These are phyloP conservation scores for Branchellion lobata DNA, from an alignment of 2,888 invertebrate species.

Conservation along the genomic window DNA sequence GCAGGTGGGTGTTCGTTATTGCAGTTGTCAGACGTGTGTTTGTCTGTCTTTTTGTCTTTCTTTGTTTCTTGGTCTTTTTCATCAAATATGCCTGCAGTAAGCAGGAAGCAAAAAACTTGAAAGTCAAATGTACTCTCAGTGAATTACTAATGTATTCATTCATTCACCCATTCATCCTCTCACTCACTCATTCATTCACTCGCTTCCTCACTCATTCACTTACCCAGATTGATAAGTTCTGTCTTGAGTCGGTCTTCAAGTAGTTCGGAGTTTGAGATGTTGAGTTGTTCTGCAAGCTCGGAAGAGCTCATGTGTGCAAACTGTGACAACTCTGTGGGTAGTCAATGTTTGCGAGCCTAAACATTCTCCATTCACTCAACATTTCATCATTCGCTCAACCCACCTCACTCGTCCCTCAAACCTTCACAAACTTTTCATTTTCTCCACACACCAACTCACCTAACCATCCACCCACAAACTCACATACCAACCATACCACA, in stretches of 20 bases:
- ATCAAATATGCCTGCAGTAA: slow-evolving; percentile 24
- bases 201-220: background rate
- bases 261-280: slow-evolving; percentile 60
- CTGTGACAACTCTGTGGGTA: slow-evolving; percentile 53
- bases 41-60: background rate
- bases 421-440: background rate
- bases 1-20: too few relatives aligned
- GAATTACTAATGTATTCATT: background rate
- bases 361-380: background rate
- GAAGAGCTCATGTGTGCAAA: background rate
- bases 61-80: slow-evolving; percentile 5
- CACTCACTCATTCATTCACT: background rate
- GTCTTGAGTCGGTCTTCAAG: slow-evolving; percentile 80
- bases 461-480: too few relatives aligned
- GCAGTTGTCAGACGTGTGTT: too few relatives aligned
- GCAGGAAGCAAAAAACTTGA: background rate
- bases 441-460: background rate
- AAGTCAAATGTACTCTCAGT: background rate
- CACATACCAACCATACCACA: background rate
- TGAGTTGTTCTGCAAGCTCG: slow-evolving; percentile 59
- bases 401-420: background rate
- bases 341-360: background rate
- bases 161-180: background rate
- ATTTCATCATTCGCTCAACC: background rate
- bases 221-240: slow-evolving; percentile 81